Base-by-base conservation (phyloP, 2,888 invertebrate genomes). In the Cetonia aurata region DNA sequence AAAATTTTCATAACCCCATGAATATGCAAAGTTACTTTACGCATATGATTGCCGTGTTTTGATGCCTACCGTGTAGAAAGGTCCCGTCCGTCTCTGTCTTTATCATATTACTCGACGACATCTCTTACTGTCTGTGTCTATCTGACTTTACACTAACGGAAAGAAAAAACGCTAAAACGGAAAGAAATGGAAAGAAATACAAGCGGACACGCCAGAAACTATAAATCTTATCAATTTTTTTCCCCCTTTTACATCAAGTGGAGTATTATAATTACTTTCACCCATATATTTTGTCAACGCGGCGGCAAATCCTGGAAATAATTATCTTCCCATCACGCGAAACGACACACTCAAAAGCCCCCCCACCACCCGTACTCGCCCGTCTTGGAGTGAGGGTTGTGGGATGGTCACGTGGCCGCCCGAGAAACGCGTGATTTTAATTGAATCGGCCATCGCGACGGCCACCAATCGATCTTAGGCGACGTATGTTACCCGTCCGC, bases 301-400 rank as follows among this genome's bases (percentile, higher is more conserved):
- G 12, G 44, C 10, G 44, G 44, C 44, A 44, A 44, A 44, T 44
- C 44, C 12, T 13, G 13, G 44, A 44, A 44, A 44, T 44, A 44
- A 44, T 44, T 44, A 13, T 44, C 44, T 44, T 10, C 44, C 44
- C 44, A 44, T 44, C 44, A 44, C 44, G 44, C 44, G 44, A 44
- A 44, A 4, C 25, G 25, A 25, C 25, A 25, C 25, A 25, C 4
- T 25, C 25, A 25, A 25, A 25, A 25, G 25, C 25, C 25, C 25
- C 25, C 1, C 25, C 4, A 25, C 25, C 25, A 4, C 25, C 25
- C 3, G 1, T 25, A 4, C 44, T 1, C 44, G 3, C 12, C 13
- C 3, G 1, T 6, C 2, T 44, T 44, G 6, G 12, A 13, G 2
- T 3, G 44, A 44, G 44, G 44, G 44, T 10, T 13, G 44, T 1